Evolutionary conservation across 2,888 invertebrate genomes (phyloP), one percentile per base, ranked within the genome.

Genomic region (Hyalella azteca): DNA sequence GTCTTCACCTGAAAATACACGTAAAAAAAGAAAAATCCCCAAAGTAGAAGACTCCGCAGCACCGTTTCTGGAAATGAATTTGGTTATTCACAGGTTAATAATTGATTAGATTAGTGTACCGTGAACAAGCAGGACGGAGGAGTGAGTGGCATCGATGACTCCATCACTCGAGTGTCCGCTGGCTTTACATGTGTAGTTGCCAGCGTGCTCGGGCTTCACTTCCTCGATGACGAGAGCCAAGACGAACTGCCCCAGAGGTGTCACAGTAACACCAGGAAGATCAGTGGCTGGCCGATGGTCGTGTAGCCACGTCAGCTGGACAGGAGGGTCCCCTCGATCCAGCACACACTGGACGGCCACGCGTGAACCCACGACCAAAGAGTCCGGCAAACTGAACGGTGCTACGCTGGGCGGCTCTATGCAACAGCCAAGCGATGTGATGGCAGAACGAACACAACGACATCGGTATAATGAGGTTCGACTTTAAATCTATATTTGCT

Each of bases 281-380:
- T 79, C 39, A 19, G 73, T 76, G 54, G 81, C 83, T 19, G 80
- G 75, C n/a, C 29, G 76, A 29, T 54, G 36, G 94, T 88, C 96
- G 94, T 88, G 95, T 87, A 94, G 94, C 96, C 96, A 97, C 78
- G 93, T 92, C 89, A 97, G 95, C 85, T 93, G 93, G 86, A 97
- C 93, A 75, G 97, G 97, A 86, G 95, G 91, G 89, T 97, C 96
- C 32, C 97, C 96, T 89, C 95, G 95, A 87, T 95, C 91, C 87
- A 95, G 94, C 89, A 95, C 94, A 88, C 95, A 96, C 85, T 95
- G 93, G 87, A 96, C 95, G 82, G 95, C 95, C 45, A 95, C 95
- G 86, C 95, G 90, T 92, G 95, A 93, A 82, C 93, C 93, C 86
- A 93, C 91, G 93, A 59, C 93, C 90, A 94, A 90, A 88, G 93